Evolutionary conservation across 1,140 invertebrate genomes (phyloP).

Genomic region (Drosophila azteca): DNA sequence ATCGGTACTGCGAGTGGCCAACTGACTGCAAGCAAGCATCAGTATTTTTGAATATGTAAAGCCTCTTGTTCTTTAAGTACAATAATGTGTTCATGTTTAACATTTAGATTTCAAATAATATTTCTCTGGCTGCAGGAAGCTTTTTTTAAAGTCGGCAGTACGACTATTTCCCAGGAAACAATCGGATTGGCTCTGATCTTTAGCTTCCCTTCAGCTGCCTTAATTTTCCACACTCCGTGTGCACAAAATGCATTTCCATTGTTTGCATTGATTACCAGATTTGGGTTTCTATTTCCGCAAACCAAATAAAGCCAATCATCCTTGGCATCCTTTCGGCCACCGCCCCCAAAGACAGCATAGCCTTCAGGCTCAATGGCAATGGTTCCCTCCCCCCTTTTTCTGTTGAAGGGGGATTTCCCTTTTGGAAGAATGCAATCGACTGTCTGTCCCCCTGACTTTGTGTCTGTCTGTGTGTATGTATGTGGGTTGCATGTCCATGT

Average conservation of each 20-base stretch:
- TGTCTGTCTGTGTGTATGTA: slow-evolving; percentile 3
- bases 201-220: no score
- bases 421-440: slow-evolving; percentile 32
- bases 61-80: no score
- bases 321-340: neutral
- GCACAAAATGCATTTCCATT: neutral
- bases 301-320: slow-evolving; percentile 17
- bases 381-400: neutral
- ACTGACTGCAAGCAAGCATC: no score
- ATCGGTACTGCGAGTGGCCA: no score
- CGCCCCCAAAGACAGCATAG: slow-evolving; percentile 6
- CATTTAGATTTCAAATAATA: no score
- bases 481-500: neutral
- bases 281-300: neutral
- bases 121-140: no score
- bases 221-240: no score
- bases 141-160: no score
- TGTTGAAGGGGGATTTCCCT: slow-evolving; percentile 23
- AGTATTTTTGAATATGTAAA: no score
- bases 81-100: no score
- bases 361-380: slow-evolving; percentile 15
- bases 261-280: neutral
- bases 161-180: no score
- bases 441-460: neutral
- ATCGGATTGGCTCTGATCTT: no score